These are phyloP conservation scores for Brachionus angularis DNA, from an alignment of 1,140 invertebrate species.

Conservation along the genomic window DNA sequence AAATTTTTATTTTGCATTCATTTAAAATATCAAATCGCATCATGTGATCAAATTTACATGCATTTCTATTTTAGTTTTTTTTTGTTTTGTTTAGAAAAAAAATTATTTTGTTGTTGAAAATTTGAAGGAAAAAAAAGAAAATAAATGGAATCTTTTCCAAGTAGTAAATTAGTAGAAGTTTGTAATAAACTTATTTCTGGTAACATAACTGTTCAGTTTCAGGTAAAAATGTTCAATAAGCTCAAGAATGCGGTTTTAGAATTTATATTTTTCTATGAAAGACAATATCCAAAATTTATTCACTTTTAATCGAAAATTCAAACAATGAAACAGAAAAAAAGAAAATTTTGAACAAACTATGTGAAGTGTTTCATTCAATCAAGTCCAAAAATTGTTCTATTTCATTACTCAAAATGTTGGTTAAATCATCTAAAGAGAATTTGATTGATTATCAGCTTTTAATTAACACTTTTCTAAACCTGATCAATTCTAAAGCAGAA, in stretches of 20 bases:
- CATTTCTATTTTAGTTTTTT: too few species aligned
- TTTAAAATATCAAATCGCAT: too few species aligned
- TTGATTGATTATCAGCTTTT: neutral
- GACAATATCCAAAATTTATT: neutral
- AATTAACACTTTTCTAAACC: slow-evolving; percentile 1
- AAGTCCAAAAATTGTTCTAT: slow-evolving; percentile 23
- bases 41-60: too few species aligned
- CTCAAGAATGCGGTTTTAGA: too few species aligned
- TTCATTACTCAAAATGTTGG: neutral
- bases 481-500: slow-evolving; percentile 22
- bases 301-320: neutral
- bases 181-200: slow-evolving; percentile 19
- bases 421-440: neutral
- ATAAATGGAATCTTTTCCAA: slow-evolving; percentile 40
- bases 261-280: too few species aligned
- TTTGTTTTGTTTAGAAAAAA: too few species aligned
- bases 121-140: too few species aligned
- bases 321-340: slow-evolving; percentile 22
- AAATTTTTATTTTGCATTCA: too few species aligned
- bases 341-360: neutral
- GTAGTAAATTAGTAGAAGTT: slow-evolving; percentile 11
- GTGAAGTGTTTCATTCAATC: neutral
- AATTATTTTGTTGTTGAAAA: too few species aligned
- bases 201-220: neutral
- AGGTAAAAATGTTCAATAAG: too few species aligned